Conservation (phyloP, 2,888 invertebrate species). For the Caenorhabditis plicata region DNA sequence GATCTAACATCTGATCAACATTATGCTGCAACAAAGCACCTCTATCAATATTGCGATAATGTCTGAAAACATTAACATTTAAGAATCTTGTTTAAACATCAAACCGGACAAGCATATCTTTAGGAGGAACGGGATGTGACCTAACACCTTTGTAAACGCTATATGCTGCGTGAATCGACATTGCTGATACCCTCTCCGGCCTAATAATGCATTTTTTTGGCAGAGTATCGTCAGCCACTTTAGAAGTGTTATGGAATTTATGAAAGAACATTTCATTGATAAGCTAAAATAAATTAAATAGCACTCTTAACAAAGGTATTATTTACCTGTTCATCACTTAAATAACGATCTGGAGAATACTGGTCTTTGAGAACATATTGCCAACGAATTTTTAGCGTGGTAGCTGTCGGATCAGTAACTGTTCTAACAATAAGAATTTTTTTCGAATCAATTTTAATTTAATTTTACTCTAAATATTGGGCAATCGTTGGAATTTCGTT, state of each 20-base stretch:
- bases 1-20: too few species aligned
- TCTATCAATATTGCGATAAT: too few species aligned
- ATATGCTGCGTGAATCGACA: too few species aligned
- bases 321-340: constrained; percentile 9
- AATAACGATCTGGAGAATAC: constrained; percentile 2
- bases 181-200: constrained; percentile 16
- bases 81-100: constrained; percentile 7
- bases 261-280: constrained; percentile 2
- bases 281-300: neutral
- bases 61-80: constrained; percentile 4
- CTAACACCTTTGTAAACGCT: too few species aligned
- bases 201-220: constrained; percentile 10
- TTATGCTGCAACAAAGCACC: too few species aligned
- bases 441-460: neutral
- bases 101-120: constrained; percentile 4
- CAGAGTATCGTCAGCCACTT: constrained; percentile 1
- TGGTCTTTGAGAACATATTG: constrained; percentile 19
- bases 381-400: constrained; percentile 8
- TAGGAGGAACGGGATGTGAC: constrained; percentile 7
- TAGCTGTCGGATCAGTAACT: constrained; percentile 5
- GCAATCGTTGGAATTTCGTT: constrained; percentile 6
- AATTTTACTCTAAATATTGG: constrained; percentile 8
- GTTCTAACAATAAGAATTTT: constrained; percentile 5
- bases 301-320: too few species aligned
- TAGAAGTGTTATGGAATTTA: constrained; percentile 10